phyloP scores from a whole-genome alignment of 2,888 invertebrate genomes.

The Cheilosia pagana region DNA sequence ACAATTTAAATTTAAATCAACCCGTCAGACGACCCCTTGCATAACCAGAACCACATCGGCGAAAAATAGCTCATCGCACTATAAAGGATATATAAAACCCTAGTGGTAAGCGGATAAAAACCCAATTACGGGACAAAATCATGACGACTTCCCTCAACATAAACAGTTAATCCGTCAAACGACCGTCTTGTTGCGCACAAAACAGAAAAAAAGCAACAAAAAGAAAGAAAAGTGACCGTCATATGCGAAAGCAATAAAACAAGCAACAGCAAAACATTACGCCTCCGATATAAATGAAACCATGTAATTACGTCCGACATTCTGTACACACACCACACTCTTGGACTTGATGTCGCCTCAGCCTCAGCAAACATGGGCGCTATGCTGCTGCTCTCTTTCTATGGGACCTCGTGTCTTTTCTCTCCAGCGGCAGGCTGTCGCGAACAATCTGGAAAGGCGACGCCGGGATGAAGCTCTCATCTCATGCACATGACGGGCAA shows the following conservation, averaged over 20 bases:
- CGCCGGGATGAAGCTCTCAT: constrained; percentile 46
- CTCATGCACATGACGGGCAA: too few species aligned
- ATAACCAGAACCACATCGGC: constrained; percentile 24
- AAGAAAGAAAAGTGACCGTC: background rate
- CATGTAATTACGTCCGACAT: constrained; percentile 53
- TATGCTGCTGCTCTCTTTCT: background rate
- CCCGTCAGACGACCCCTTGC: constrained; percentile 19
- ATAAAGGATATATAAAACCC: too few species aligned
- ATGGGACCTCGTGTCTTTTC: constrained; percentile 39
- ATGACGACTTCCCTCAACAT: constrained; percentile 20
- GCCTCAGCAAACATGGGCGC: background rate
- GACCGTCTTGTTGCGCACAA: constrained; percentile 19
- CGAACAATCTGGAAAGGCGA: constrained; percentile 17
- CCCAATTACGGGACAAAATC: constrained; percentile 27
- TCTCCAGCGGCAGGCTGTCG: constrained; percentile 27
- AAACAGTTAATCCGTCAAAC: constrained; percentile 34
- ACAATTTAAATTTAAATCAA: constrained; percentile 16
- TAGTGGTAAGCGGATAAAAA: constrained; percentile 20
- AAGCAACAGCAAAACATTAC: constrained; percentile 42
- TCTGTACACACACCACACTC: constrained; percentile 20
- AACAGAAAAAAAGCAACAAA: background rate
- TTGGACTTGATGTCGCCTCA: constrained; percentile 9
- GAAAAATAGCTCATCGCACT: background rate
- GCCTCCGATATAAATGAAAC: constrained; percentile 54
- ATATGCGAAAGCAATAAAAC: constrained; percentile 32